Evolutionary conservation across 2,888 invertebrate genomes (phyloP).

Genomic region (Phanerotoma sp.): DNA sequence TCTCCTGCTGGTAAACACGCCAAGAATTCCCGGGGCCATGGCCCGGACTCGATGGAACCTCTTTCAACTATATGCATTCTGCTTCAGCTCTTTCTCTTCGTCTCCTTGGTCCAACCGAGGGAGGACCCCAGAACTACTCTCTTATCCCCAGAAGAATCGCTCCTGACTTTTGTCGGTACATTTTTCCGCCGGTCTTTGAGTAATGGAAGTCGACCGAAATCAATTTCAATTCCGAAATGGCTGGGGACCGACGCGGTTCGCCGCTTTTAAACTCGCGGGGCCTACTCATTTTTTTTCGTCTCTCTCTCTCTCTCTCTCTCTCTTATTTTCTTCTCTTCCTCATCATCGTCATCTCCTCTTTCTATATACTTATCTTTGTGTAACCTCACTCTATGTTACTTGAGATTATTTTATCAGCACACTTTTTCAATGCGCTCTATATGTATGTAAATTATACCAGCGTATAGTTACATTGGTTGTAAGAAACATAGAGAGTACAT

Average conservation of each 20-base stretch:
- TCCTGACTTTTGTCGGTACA: constrained; percentile 49
- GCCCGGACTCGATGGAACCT: constrained; percentile 31
- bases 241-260: constrained; percentile 32
- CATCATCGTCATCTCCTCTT: not conserved
- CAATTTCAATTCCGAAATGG: constrained; percentile 48
- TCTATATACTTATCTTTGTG: constrained; percentile 7
- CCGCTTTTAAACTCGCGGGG: constrained; percentile 29
- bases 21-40: constrained; percentile 45
- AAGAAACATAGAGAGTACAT: too few species aligned
- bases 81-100: constrained; percentile 16
- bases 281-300: constrained; percentile 19
- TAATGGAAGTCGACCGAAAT: constrained; percentile 51
- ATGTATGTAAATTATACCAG: too few species aligned
- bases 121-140: constrained; percentile 25
- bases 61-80: constrained; percentile 29
- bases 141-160: constrained; percentile 47
- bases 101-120: constrained; percentile 9
- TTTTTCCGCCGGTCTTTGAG: constrained; percentile 46
- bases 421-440: not conserved
- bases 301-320: constrained; percentile 5
- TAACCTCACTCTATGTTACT: not conserved
- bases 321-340: constrained; percentile 3
- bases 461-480: too few species aligned
- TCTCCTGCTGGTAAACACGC: constrained; percentile 47
- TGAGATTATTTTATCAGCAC: not conserved